Conservation (phyloP, 2,888 invertebrate species). For the Amorpha juglandis region DNA sequence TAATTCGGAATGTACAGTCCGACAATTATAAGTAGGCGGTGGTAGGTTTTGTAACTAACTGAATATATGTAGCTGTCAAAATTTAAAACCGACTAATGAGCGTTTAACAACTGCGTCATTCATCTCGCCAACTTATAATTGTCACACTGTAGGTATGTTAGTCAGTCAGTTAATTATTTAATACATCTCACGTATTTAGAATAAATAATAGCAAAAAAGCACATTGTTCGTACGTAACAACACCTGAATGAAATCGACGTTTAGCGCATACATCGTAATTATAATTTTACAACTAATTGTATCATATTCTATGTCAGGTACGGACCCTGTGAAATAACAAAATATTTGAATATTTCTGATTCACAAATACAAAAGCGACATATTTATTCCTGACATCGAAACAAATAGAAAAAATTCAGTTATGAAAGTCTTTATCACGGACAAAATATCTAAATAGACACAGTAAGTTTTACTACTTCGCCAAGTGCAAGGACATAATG, state of each 20-base stretch:
- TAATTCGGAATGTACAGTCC: neutral
- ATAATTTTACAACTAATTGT: slow-evolving; percentile 17
- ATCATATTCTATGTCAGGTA: slow-evolving; percentile 21
- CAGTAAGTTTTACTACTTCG: too few species aligned
- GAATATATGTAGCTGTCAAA: too few species aligned
- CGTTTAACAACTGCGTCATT: too few species aligned
- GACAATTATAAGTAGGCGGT: neutral
- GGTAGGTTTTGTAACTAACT: too few species aligned
- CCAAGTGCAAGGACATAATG: too few species aligned
- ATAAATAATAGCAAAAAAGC: slow-evolving; percentile 16
- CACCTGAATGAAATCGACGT: neutral
- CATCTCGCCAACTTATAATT: too few species aligned
- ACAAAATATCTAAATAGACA: too few species aligned
- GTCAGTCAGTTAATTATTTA: neutral
- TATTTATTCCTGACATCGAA: neutral
- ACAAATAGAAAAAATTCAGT: neutral
- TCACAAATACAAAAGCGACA: slow-evolving; percentile 8
- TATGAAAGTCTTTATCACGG: neutral
- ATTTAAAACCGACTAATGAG: too few species aligned
- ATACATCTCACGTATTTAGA: neutral
- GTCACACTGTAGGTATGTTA: neutral
- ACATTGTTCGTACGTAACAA: slow-evolving; percentile 9
- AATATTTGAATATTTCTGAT: slow-evolving; percentile 6
- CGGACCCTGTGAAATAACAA: slow-evolving; percentile 23
- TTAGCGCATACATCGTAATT: neutral